phyloP scores from a whole-genome alignment of 2,797 vertebrate species.

The Neopelma chrysocephalum region DNA sequence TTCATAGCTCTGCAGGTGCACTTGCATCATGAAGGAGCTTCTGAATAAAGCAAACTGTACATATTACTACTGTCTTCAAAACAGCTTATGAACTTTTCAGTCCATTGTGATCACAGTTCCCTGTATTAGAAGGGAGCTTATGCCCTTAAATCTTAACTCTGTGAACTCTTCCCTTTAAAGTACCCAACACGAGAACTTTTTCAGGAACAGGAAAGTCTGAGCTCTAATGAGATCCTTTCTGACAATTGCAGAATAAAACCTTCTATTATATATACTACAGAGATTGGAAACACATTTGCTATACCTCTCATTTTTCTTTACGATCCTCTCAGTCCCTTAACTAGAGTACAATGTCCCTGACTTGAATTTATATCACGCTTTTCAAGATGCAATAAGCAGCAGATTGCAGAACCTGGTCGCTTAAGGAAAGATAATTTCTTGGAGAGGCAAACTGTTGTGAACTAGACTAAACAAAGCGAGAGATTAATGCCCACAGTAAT shows the following conservation, averaged over 20 bases:
- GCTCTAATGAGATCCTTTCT: constrained; percentile 66
- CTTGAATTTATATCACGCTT: constrained; percentile 43
- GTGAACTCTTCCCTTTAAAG: constrained; percentile 61
- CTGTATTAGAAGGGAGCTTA: constrained; percentile 56
- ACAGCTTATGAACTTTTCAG: constrained; percentile 62
- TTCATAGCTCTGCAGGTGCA: constrained; percentile 49
- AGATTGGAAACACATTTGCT: constrained; percentile 61
- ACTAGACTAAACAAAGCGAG: not conserved
- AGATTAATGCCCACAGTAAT: constrained; percentile 15
- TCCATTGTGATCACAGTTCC: constrained; percentile 59
- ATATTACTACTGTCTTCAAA: constrained; percentile 58
- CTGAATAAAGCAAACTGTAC: constrained; percentile 64
- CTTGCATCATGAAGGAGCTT: constrained; percentile 52
- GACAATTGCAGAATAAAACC: constrained; percentile 60
- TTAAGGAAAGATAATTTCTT: constrained; percentile 28
- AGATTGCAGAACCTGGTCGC: constrained; percentile 1
- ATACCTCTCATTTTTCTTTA: constrained; percentile 54
- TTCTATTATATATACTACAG: constrained; percentile 56
- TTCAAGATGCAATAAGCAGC: constrained; percentile 43
- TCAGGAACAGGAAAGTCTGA: constrained; percentile 52
- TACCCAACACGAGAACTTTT: constrained; percentile 60
- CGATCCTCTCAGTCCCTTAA: constrained; percentile 37
- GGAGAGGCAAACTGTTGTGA: not conserved
- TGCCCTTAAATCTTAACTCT: constrained; percentile 65
- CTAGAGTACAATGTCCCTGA: constrained; percentile 48